Base-by-base conservation (phyloP, 2,113 vertebrate species). In the Nibea coibor region DNA sequence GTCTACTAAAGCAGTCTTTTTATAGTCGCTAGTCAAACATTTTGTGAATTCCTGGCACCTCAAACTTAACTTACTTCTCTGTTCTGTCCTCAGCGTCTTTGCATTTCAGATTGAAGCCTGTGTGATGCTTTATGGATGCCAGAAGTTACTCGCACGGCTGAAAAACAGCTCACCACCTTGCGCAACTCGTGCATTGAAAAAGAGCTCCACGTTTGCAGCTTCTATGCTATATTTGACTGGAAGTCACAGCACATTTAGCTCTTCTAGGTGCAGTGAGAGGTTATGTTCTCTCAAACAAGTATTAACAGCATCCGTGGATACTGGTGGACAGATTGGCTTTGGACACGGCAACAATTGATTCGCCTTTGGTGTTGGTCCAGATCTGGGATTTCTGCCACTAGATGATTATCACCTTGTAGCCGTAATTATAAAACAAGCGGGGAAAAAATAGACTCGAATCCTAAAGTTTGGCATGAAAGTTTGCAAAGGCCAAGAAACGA, bases 341-440 rank as follows among this genome's bases (percentile, higher is more conserved):
- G 81, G 73, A 50, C 81, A 70, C 54, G 0, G 77, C 72, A 83
- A 80, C 85, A 78, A 70, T 89, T 81, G 81, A 76, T 39, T 69
- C 1, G 28, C 50, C 61, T 67, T 83, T 87, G 74, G 26, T 89
- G 42, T 11, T 2, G 64, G 74, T 86, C 81, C 91, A 88, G 75
- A 90, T 81, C 90, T 87, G 86, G 90, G 86, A 89, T 78, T 80
- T 56, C 24, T 84, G 84, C 89, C 87, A 90, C 45, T 4, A 80
- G 70, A 85, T 77, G 64, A 89, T 91, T 88, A 89, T 78, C 86
- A 85, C 84, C 82, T 86, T 78, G 63, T 78, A 59, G 80, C 42
- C 2, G 4, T 75, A 65, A 77, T 91, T 78, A 65, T 59, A 76
- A 87, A 81, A 78, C 65, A 24, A 35, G n/a, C 47, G 76, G 45